phyloP scores from a whole-genome alignment of 2,888 invertebrate species.

The Nymphalis c-album region DNA sequence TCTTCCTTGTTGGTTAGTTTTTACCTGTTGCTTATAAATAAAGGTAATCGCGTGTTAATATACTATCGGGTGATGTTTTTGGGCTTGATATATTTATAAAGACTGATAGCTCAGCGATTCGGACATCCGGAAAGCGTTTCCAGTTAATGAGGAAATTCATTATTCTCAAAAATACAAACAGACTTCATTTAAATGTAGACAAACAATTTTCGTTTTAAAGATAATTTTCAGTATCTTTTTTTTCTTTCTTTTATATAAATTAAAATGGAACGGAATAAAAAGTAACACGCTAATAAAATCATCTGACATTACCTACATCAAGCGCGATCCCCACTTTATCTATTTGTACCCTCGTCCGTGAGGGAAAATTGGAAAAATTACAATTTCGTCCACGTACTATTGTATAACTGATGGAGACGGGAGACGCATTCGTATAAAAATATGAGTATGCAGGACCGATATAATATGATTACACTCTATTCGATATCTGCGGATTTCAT shows the following conservation, averaged over 20 bases:
- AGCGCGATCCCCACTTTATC: slow-evolving; percentile 31
- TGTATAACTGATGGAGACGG: slow-evolving; percentile 30
- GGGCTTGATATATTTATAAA: not conserved
- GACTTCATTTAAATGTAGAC: not conserved
- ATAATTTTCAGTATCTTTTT: not conserved
- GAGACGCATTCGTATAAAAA: slow-evolving; percentile 4
- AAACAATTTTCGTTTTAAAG: not conserved
- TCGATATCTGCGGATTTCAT: not conserved
- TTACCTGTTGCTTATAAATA: slow-evolving; percentile 16
- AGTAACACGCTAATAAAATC: slow-evolving; percentile 18
- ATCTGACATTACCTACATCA: slow-evolving; percentile 23
- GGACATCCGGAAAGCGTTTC: slow-evolving; percentile 8
- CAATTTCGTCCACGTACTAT: slow-evolving; percentile 39
- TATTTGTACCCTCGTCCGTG: slow-evolving; percentile 20
- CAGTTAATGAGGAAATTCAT: not conserved
- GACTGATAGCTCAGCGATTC: slow-evolving; percentile 2
- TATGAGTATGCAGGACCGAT: not conserved
- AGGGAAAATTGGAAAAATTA: slow-evolving; percentile 40
- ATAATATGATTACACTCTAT: not conserved
- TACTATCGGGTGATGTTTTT: slow-evolving; percentile 7
- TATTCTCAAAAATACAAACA: not conserved
- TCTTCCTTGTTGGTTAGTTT: not conserved
- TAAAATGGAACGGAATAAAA: slow-evolving; percentile 8
- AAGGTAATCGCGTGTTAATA: slow-evolving; percentile 17
- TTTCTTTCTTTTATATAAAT: not conserved